These are phyloP conservation scores for Anhinga anhinga DNA, from an alignment of 2,113 vertebrate species.

Conservation along the genomic window DNA sequence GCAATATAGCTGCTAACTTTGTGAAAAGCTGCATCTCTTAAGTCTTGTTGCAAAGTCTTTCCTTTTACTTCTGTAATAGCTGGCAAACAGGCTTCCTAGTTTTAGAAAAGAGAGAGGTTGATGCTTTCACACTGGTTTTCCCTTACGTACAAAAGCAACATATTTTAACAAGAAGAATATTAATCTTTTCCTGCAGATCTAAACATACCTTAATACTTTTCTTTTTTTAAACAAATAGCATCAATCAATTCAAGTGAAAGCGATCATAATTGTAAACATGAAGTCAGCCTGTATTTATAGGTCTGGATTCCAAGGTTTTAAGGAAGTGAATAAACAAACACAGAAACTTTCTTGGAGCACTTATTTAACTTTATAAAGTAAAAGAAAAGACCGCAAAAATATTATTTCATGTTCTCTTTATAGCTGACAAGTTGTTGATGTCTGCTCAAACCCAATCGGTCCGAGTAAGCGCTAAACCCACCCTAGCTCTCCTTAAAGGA, in stretches of 20 bases:
- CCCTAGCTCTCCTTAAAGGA: not conserved
- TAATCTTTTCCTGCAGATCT: not conserved
- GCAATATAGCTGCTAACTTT: not conserved
- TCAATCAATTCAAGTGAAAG: not conserved
- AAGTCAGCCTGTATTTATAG: conserved; percentile 28
- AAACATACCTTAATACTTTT: not conserved
- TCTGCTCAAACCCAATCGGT: not conserved
- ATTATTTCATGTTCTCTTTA: conserved; percentile 1
- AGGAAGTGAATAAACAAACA: conserved; percentile 20
- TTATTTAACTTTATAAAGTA: not conserved
- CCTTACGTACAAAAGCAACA: not conserved
- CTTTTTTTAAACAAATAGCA: not conserved
- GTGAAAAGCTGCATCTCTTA: not conserved
- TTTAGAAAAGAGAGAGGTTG: not conserved
- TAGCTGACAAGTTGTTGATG: not conserved
- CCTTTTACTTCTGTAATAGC: not conserved
- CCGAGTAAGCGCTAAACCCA: not conserved
- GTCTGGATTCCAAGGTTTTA: not conserved
- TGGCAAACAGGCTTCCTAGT: not conserved
- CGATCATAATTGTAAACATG: not conserved
- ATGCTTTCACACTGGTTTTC: not conserved
- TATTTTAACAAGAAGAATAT: not conserved
- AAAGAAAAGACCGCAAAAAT: not conserved
- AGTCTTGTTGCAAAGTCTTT: not conserved
- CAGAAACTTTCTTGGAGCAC: not conserved